Evolutionary conservation across 2,888 invertebrate genomes (phyloP), one percentile per base, ranked within the genome.

Genomic region (Lampropteryx suffumata): DNA sequence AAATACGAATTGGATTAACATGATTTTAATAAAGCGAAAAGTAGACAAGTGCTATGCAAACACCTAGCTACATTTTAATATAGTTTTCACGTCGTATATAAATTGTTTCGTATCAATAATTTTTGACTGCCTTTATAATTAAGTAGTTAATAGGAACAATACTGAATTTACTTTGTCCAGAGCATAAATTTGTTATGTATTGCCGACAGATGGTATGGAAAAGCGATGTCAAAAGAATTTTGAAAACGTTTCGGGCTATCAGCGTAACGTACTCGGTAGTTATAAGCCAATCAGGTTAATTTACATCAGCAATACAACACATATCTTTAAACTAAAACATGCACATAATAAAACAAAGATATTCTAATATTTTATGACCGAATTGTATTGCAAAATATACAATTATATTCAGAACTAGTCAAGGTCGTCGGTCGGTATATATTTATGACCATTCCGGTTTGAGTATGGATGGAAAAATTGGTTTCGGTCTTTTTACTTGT

Each of bases 241-340:
- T 63, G 74, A 71, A 69, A 64, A 61, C 57, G 50, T 59, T 36
- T 35, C 40, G 59, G 50, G 55, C 42, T 46, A 52, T 56, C 46
- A 36, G 53, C 40, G 35, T 40, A 57, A 50, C 49, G 39, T 60
- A 52, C 60, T 62, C 48, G 41, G 39, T 47, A 50, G 37, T 64
- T 64, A 62, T 53, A 83, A 84, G 84, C 84, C 84, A 84, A 85
- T 82, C 66, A 60, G 69, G 78, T 79, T 79, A 79, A 69, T 70
- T 50, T 54, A 62, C 69, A 78, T 79, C 83, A 85, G 84, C 84
- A 83, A 83, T 83, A 84, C 84, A 77, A 74, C 70, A 76, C 72
- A 62, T 66, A 59, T 47, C 52, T 59, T 57, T 56, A 59, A 48
- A 59, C 55, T 57, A 55, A 55, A 52, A 59, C 63, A 63, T 63